These are phyloP conservation scores for Pelosia muscerda DNA, from an alignment of 2,888 invertebrate species.

Conservation along the genomic window DNA sequence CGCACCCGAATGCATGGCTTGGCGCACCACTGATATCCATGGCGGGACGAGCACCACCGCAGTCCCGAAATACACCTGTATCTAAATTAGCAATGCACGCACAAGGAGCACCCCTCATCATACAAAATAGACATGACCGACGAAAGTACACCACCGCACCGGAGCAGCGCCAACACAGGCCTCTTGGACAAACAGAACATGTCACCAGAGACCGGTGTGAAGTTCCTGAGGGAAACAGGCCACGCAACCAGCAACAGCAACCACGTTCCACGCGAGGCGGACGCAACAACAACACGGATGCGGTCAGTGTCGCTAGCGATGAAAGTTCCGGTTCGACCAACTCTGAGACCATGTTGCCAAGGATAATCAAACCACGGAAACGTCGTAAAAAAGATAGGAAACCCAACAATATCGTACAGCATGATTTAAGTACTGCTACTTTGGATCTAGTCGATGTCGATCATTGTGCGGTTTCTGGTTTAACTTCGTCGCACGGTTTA, in stretches of 20 bases:
- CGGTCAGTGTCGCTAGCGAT: slow-evolving; percentile 91
- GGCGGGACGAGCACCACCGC: slow-evolving; percentile 87
- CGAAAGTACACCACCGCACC: slow-evolving; percentile 78
- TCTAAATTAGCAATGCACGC: slow-evolving; percentile 93
- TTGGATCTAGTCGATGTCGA: slow-evolving; percentile 81
- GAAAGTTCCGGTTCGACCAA: slow-evolving; percentile 90
- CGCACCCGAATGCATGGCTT: slow-evolving; percentile 90
- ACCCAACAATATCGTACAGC: slow-evolving; percentile 86
- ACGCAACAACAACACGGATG: slow-evolving; percentile 88
- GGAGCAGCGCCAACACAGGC: slow-evolving; percentile 78
- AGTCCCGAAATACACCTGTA: slow-evolving; percentile 85
- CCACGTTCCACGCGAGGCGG: slow-evolving; percentile 75
- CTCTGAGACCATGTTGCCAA: slow-evolving; percentile 92
- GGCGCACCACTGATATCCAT: slow-evolving; percentile 94
- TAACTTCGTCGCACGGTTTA: slow-evolving; percentile 70
- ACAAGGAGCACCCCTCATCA: slow-evolving; percentile 94
- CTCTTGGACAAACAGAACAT: slow-evolving; percentile 69
- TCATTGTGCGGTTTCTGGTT: slow-evolving; percentile 77
- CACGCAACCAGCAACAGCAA: slow-evolving; percentile 78
- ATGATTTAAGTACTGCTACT: slow-evolving; percentile 73
- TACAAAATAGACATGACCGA: slow-evolving; percentile 88
- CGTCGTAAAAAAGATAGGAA: slow-evolving; percentile 96
- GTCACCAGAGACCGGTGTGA: slow-evolving; percentile 74
- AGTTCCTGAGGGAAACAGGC: slow-evolving; percentile 74
- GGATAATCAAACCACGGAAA: slow-evolving; percentile 96